Evolutionary conservation across 2,113 vertebrate genomes (phyloP).

Genomic region (Brachyhypopomus occidentalis): DNA sequence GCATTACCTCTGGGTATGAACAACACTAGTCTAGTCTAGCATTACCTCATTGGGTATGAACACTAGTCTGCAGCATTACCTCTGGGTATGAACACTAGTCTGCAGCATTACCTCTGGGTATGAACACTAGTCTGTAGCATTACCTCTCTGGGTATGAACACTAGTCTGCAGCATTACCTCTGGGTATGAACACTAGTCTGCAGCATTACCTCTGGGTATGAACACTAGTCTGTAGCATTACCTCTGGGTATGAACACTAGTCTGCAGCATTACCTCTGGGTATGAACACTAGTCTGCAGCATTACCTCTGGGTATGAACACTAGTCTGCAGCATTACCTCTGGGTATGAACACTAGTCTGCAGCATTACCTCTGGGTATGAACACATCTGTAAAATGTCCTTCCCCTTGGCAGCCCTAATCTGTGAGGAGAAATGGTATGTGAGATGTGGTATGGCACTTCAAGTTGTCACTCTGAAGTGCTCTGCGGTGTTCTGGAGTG

Average conservation of each 20-base stretch:
- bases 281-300: constrained; percentile 25
- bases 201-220: too few species aligned
- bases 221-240: constrained; percentile 32
- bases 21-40: constrained; percentile 27
- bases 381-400: neutral
- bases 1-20: constrained; percentile 20
- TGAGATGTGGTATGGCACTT: neutral
- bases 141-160: too few species aligned
- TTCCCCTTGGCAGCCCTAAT: neutral
- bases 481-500: too few species aligned
- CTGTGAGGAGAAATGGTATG: neutral
- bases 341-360: constrained; percentile 21
- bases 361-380: constrained; percentile 20
- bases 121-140: too few species aligned
- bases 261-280: too few species aligned
- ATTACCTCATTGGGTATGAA: constrained; percentile 22
- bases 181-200: neutral
- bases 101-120: constrained; percentile 20
- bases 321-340: constrained; percentile 30
- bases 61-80: too few species aligned
- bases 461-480: too few species aligned
- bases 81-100: constrained; percentile 30
- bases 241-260: constrained; percentile 6
- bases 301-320: constrained; percentile 20
- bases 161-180: constrained; percentile 32